Percentiles rank a stretch among this genome's conserved stretches.
These are phyloP conservation scores for Urocynchramus pylzowi DNA, from an alignment of 2,113 vertebrate species.

Conservation along the genomic window DNA sequence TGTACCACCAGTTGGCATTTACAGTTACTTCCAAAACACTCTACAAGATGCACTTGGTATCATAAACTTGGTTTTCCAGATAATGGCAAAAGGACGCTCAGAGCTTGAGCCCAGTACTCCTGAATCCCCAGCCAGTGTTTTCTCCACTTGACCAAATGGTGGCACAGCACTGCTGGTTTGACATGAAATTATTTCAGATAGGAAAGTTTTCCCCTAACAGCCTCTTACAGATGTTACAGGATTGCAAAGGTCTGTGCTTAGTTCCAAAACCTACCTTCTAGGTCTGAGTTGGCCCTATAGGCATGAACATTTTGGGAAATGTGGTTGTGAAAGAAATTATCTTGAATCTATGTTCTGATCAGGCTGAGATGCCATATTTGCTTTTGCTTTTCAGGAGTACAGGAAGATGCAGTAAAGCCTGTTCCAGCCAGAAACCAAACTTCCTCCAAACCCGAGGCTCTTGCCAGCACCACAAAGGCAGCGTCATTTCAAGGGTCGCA, in stretches of 20 bases:
- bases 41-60: not conserved
- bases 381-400: conserved; percentile 57
- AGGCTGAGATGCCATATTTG: not conserved
- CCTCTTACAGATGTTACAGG: not conserved
- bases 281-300: not conserved
- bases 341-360: not conserved
- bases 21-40: not conserved
- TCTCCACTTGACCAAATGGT: not conserved
- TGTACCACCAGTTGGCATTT: not conserved
- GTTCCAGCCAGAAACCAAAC: conserved; percentile 17
- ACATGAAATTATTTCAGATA: not conserved
- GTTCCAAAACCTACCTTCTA: not conserved
- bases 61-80: not conserved
- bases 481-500: not conserved
- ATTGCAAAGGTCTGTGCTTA: not conserved
- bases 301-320: not conserved
- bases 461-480: not conserved
- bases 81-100: not conserved
- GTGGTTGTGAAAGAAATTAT: not conserved
- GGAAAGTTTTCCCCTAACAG: not conserved
- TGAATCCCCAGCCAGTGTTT: not conserved
- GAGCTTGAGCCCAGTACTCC: not conserved
- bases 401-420: conserved; percentile 48
- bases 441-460: conserved; percentile 11
- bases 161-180: not conserved